phyloP scores from a whole-genome alignment of 2,797 vertebrate species.

The Clarias fuscus region DNA sequence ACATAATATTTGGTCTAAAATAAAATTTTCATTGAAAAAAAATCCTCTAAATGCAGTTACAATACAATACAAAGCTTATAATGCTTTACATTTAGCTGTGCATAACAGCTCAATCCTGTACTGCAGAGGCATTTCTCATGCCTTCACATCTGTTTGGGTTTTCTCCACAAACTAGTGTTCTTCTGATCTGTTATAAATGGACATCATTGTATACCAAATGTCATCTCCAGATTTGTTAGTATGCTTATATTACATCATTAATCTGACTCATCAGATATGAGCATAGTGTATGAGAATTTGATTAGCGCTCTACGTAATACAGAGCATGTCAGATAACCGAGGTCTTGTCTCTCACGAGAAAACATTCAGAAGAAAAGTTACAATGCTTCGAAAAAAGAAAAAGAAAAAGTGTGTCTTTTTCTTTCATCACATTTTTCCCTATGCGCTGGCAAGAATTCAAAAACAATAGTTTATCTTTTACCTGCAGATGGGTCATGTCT shows the following conservation, averaged over 20 bases:
- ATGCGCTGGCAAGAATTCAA: neutral
- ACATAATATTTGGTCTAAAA: too few relatives aligned
- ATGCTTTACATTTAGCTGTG: neutral
- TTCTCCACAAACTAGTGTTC: neutral
- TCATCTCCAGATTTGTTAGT: neutral
- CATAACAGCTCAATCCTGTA: neutral
- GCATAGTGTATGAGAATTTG: neutral
- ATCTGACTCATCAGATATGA: neutral
- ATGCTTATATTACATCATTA: neutral
- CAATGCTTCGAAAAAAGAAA: neutral
- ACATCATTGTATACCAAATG: neutral
- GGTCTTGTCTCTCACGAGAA: neutral
- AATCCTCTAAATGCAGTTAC: neutral
- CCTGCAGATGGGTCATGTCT: neutral
- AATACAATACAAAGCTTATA: too few relatives aligned
- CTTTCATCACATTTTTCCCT: neutral
- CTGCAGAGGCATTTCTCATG: too few relatives aligned
- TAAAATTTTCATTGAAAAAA: too few relatives aligned
- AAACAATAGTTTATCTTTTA: conserved; percentile 13
- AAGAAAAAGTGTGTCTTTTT: neutral
- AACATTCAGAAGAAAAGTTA: neutral
- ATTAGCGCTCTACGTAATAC: neutral
- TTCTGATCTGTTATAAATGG: neutral
- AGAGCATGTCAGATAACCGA: neutral
- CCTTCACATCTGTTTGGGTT: neutral